Evolutionary conservation across 2,113 vertebrate species (phyloP), one percentile per base, ranked within the genome.

Genomic region (Grus americana): DNA sequence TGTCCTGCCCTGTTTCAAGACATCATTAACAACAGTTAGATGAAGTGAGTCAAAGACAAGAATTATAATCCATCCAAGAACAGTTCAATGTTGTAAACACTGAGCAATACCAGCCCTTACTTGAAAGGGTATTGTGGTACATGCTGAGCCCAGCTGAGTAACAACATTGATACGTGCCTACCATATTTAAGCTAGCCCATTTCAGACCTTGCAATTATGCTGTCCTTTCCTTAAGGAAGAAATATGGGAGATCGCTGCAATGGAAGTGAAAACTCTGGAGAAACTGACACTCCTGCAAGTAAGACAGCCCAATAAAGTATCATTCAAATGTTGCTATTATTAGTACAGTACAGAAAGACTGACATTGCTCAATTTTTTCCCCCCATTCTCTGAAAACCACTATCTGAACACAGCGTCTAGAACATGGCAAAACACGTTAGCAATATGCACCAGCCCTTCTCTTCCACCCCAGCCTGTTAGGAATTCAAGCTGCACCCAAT

Each of bases 401-500:
- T 57, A 6, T 27, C 54, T 3, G 2, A 58, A 71, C 1, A 1
- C 18, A 62, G 12, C 2, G 2, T 14, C 6, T 27, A 26, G 20
- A 62, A 59, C 46, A 46, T 2, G 6, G 34, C 10, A 89, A 59
- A 80, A 72, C 14, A 62, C 22, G 20, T 24, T 2, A 52, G 17
- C 10, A 75, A 19, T 13, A 67, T 4, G 4, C 32, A 67, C 17
- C 85, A 32, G 13, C 40, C 85, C 16, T 59, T 49, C 6, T 72
- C 8, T 47, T 81, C 59, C 11, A 47, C 4, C 8, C n/a, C 12
- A 58, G 26, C 5, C 58, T 90, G 22, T 17, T 34, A 55, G 20
- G 15, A 32, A 26, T 15, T 58, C 24, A 65, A 88, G 30, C 7
- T 50, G 9, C 24, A 58, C 3, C 13, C 7, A 70, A 10, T 15